Evolutionary conservation across 1,140 invertebrate species (phyloP).

Genomic region (Magallana angulata): DNA sequence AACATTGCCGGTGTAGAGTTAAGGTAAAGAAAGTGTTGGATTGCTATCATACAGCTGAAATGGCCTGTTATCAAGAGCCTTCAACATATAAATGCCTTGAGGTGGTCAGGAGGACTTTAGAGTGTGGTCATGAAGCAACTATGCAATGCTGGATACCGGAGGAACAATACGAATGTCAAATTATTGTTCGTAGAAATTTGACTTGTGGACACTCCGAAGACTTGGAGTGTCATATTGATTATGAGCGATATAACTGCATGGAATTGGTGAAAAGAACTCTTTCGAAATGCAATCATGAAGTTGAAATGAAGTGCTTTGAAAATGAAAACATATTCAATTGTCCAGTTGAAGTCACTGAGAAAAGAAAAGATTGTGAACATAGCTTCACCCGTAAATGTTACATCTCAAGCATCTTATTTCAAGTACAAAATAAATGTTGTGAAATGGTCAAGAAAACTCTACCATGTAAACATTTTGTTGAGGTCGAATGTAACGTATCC

Average conservation of each 20-base stretch:
- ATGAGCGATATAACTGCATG: neutral
- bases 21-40: conserved; percentile 70
- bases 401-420: neutral
- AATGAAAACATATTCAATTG: neutral
- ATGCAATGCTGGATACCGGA: conserved; percentile 56
- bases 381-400: neutral
- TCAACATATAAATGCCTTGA: conserved; percentile 13
- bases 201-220: conserved; percentile 74
- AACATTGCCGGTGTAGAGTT: conserved; percentile 65
- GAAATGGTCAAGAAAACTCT: conserved; percentile 1
- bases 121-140: conserved; percentile 55
- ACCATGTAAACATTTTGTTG: conserved; percentile 75
- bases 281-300: conserved; percentile 44
- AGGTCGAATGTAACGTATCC: conserved; percentile 62
- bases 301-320: conserved; percentile 33
- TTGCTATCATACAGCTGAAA: conserved; percentile 57
- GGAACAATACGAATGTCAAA: conserved; percentile 46
- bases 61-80: conserved; percentile 70
- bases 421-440: conserved; percentile 6
- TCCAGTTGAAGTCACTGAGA: neutral
- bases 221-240: conserved; percentile 10
- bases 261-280: conserved; percentile 39
- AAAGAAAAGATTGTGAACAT: neutral
- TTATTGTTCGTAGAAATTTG: conserved; percentile 47
- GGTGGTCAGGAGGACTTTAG: conserved; percentile 40